phyloP scores from a whole-genome alignment of 2,888 invertebrate genomes.

The Mythimna vitellina region DNA sequence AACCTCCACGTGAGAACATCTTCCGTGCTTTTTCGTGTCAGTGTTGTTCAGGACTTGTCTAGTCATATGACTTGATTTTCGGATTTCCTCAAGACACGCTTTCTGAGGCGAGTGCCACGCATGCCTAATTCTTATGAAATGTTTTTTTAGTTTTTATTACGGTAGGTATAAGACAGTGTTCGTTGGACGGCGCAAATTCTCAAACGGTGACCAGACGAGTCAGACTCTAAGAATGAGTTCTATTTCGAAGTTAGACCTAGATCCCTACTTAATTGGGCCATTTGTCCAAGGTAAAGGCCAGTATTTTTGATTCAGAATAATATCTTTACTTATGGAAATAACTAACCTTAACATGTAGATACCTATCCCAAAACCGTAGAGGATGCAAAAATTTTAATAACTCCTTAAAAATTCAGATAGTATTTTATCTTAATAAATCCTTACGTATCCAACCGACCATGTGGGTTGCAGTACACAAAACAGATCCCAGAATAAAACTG shows the following conservation, averaged over 20 bases:
- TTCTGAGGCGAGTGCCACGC: too few relatives aligned
- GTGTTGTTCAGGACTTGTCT: too few relatives aligned
- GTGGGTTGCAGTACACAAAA: slow-evolving; percentile 57
- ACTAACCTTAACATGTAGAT: not conserved
- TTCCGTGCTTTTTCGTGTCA: too few relatives aligned
- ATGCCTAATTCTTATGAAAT: too few relatives aligned
- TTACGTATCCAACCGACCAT: slow-evolving; percentile 25
- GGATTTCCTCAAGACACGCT: too few relatives aligned
- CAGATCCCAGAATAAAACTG: slow-evolving; percentile 68
- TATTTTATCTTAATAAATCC: slow-evolving; percentile 41
- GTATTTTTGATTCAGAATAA: not conserved
- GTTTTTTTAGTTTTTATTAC: too few relatives aligned
- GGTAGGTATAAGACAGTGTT: too few relatives aligned
- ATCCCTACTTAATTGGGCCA: not conserved
- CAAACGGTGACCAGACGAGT: too few relatives aligned
- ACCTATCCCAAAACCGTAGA: too few relatives aligned
- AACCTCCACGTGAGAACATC: too few relatives aligned
- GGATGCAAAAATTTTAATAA: slow-evolving; percentile 8
- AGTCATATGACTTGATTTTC: too few relatives aligned
- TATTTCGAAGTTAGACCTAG: not conserved
- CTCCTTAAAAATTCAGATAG: not conserved
- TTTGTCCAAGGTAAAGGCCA: not conserved
- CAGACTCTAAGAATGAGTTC: not conserved
- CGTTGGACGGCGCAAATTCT: too few relatives aligned
- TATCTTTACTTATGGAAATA: not conserved